Evolutionary conservation across 2,797 vertebrate species (phyloP).

Genomic region (Lepilemur ruficaudatus): DNA sequence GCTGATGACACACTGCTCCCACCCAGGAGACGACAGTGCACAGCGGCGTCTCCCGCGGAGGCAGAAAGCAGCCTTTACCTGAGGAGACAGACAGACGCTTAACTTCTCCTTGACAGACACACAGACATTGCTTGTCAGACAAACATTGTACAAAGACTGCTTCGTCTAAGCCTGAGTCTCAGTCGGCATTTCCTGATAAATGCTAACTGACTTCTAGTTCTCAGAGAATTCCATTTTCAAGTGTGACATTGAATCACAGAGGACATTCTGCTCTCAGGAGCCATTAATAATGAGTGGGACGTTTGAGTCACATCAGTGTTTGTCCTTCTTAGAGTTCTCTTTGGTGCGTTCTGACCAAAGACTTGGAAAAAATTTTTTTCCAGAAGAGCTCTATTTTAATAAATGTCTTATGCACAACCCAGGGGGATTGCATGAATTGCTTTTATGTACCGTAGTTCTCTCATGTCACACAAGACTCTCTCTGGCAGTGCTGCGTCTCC

Average conservation of each 20-base stretch:
- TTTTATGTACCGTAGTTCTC: not conserved
- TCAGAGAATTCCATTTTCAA: not conserved
- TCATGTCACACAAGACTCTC: not conserved
- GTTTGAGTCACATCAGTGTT: not conserved
- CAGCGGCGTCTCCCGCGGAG: accelerated
- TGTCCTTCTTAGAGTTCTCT: not conserved
- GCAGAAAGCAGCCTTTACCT: not conserved
- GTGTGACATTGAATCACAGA: accelerated
- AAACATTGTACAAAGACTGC: not conserved
- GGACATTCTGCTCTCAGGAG: not conserved
- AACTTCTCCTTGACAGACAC: not conserved
- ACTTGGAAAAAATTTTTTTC: not conserved
- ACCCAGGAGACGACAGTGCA: accelerated
- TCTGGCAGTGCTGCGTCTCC: not conserved
- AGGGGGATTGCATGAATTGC: too few species aligned
- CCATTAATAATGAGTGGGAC: accelerated
- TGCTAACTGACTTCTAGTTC: not conserved
- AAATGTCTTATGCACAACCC: not conserved
- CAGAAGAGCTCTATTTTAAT: not conserved
- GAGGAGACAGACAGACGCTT: not conserved
- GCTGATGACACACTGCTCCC: accelerated
- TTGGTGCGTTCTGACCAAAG: not conserved
- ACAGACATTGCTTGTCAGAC: not conserved
- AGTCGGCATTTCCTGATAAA: not conserved
- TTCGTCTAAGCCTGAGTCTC: not conserved